A percentile compares a stretch with the other conserved stretches of the same genome.
These are phyloP conservation scores for Tribolium freemani DNA, from an alignment of 2,888 invertebrate species.

Conservation along the genomic window DNA sequence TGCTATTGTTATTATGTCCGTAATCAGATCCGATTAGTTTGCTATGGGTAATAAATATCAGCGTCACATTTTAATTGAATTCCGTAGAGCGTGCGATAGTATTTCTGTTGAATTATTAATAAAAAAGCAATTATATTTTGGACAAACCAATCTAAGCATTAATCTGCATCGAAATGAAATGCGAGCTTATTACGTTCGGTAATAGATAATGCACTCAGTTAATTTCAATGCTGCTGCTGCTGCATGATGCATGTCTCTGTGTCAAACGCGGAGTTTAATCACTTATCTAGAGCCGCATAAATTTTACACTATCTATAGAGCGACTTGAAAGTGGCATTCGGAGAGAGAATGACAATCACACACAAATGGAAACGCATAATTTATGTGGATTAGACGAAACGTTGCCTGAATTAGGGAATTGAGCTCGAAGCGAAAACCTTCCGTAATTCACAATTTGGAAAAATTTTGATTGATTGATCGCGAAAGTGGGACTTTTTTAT, in stretches of 20 bases:
- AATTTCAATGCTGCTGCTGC: slow-evolving; percentile 14
- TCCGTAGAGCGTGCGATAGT: slow-evolving; percentile 23
- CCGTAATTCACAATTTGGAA: too few relatives aligned
- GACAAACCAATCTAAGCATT: slow-evolving; percentile 31
- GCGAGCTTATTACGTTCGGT: slow-evolving; percentile 25
- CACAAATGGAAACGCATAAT: slow-evolving; percentile 14
- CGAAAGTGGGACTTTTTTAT: too few relatives aligned
- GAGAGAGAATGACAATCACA: slow-evolving; percentile 23
- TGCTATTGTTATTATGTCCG: neutral
- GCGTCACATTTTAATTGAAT: slow-evolving; percentile 37
- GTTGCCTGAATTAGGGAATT: neutral
- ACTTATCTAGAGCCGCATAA: slow-evolving; percentile 26
- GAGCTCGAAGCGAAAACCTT: too few relatives aligned
- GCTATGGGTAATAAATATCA: slow-evolving; percentile 18
- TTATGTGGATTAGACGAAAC: slow-evolving; percentile 1
- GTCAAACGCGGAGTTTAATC: slow-evolving; percentile 30
- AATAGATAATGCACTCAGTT: slow-evolving; percentile 30
- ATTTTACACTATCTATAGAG: slow-evolving; percentile 31
- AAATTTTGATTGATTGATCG: too few relatives aligned
- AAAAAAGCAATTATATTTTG: slow-evolving; percentile 39
- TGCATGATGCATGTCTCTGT: slow-evolving; percentile 26
- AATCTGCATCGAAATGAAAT: slow-evolving; percentile 36
- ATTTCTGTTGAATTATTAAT: slow-evolving; percentile 36
- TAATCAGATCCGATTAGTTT: slow-evolving; percentile 2
- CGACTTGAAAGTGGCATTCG: slow-evolving; percentile 21